A percentile compares a stretch with the other conserved stretches of the same genome.
Evolutionary conservation across 2,797 vertebrate species (phyloP).

Genomic region (Hemitrygon akajei): DNA sequence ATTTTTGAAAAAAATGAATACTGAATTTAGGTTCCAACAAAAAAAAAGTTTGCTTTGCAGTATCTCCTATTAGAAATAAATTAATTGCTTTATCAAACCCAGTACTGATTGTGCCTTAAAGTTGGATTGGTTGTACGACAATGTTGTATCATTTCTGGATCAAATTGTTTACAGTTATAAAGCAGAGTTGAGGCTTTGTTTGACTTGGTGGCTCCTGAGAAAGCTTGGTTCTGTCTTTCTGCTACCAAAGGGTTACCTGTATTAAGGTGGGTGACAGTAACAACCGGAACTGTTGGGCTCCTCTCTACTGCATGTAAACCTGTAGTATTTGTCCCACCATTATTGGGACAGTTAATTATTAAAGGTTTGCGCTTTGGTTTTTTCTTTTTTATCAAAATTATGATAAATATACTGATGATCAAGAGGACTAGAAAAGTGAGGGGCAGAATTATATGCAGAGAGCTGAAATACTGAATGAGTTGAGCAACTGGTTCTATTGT

Average conservation of each 20-base stretch:
- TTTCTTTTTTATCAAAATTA: slow-evolving; percentile 55
- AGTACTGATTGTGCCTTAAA: slow-evolving; percentile 74
- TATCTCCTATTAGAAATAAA: not conserved
- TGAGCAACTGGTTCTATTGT: slow-evolving; percentile 53
- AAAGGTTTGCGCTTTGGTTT: slow-evolving; percentile 55
- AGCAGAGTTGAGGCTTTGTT: slow-evolving; percentile 50
- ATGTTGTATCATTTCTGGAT: slow-evolving; percentile 61
- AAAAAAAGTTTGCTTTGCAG: not conserved
- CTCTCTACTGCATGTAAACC: slow-evolving; percentile 53
- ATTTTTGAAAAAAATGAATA: not conserved
- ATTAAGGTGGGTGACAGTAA: slow-evolving; percentile 72
- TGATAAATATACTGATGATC: slow-evolving; percentile 59
- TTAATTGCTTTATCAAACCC: slow-evolving; percentile 63
- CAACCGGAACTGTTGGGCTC: slow-evolving; percentile 61
- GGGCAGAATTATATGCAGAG: slow-evolving; percentile 64
- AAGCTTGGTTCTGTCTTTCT: slow-evolving; percentile 44
- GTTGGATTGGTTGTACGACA: slow-evolving; percentile 65
- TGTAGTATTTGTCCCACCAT: slow-evolving; percentile 42
- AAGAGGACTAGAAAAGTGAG: slow-evolving; percentile 58
- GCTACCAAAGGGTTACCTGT: slow-evolving; percentile 52
- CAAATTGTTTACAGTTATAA: slow-evolving; percentile 61
- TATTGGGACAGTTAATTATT: slow-evolving; percentile 43
- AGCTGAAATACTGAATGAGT: slow-evolving; percentile 54
- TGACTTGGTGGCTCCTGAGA: slow-evolving; percentile 42
- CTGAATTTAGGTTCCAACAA: not conserved